Conservation (phyloP, 2,113 vertebrate genomes). For the Labeo rohita region DNA sequence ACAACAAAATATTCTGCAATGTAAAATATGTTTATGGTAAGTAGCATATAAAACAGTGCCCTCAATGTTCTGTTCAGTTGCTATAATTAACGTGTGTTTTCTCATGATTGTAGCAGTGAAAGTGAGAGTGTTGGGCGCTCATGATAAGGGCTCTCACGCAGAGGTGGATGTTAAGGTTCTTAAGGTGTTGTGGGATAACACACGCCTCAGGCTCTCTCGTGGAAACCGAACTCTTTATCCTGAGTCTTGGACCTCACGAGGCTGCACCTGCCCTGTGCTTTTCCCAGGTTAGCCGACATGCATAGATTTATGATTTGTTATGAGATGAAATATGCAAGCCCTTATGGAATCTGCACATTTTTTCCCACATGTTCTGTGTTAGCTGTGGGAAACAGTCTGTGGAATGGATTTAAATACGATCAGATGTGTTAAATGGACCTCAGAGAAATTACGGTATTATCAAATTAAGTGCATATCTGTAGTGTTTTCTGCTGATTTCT, state of each 20-base stretch:
- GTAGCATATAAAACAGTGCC: slow-evolving; percentile 50
- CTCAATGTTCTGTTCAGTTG: not conserved
- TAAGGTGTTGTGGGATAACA: slow-evolving; percentile 89
- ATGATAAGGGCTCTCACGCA: slow-evolving; percentile 96
- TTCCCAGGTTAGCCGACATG: slow-evolving; percentile 84
- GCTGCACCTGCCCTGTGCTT: slow-evolving; percentile 96
- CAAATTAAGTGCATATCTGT: not conserved
- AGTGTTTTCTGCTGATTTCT: not conserved
- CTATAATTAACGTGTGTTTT: not conserved
- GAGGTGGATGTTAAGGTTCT: slow-evolving; percentile 96
- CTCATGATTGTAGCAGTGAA: slow-evolving; percentile 84
- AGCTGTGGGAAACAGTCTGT: not conserved
- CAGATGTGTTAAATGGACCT: not conserved
- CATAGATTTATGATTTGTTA: not conserved
- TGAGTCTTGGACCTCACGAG: slow-evolving; percentile 95
- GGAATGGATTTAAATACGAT: not conserved
- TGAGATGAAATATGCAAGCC: not conserved
- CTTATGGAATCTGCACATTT: not conserved
- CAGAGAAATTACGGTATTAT: not conserved
- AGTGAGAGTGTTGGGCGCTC: slow-evolving; percentile 92
- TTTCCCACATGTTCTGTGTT: not conserved
- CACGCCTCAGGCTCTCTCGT: slow-evolving; percentile 86
- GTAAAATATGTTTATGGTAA: slow-evolving; percentile 96
- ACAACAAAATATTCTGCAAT: slow-evolving; percentile 89
- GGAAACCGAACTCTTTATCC: slow-evolving; percentile 88